Evolutionary conservation across 64 coral and sea anemone species (phyloP), one percentile per base, ranked within the genome.

Genomic region (Actinia tenebrosa): DNA sequence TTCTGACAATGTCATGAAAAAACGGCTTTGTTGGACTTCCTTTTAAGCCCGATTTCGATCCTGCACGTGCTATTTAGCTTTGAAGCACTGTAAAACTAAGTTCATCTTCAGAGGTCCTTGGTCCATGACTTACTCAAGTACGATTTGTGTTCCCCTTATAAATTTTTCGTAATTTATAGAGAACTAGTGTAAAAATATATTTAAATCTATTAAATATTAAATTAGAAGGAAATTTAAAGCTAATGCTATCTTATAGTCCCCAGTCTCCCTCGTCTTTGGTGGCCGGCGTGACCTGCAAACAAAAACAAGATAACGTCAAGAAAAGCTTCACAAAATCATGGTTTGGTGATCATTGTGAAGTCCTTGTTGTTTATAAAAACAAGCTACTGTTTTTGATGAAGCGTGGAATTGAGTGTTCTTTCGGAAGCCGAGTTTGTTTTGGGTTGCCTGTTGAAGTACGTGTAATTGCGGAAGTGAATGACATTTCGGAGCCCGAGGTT

Each of bases 261-360:
- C 83, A 85, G 63, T 80, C 86, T 91, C 54, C 46, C 78, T 80
- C 85, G 77, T 80, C 85, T 82, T 56, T 91, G 90, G 37, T 85
- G 83, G 5, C 82, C 89, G 26, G 69, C 69, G 15, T 83, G 90
- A 87, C 90, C 90, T 91, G 85, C 63, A 45, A 60, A 90, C 63
- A 46, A 83, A 20, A 84, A 83, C 3, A 66, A 64, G 64, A 18
- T 7, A 9, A n/a, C 2, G n/a, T 69, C 64, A 69, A 69, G 20
- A 69, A 25, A 69, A 69, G 22, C 9, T 25, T n/a, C 5, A 69
- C 18, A 23, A 10, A 25, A 22, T 69, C 22, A 8, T 69, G 20
- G 20, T 68, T 68, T 68, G 47, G 64, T 8, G 64, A 9, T 68
- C 5, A 4, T 4, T 68, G 64, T 68, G 64, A 68, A n/a, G 64